Base-by-base conservation (phyloP, 2,888 invertebrate species). In the Lissonota sp. region DNA sequence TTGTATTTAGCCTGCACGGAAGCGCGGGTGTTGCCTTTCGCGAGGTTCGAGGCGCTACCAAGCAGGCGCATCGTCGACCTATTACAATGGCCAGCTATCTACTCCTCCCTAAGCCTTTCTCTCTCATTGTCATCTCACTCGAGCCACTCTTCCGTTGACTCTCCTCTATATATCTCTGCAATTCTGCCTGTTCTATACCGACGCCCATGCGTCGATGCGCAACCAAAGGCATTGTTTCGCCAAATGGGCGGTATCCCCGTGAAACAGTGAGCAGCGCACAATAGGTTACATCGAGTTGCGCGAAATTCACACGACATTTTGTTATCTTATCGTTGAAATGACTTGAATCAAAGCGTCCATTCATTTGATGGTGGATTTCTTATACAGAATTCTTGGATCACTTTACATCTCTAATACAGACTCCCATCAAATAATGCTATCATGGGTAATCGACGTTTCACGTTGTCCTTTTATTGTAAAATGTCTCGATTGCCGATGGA, bases 161-260 rank as follows among this genome's bases (percentile, higher is more conserved):
- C 37, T 46, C 57, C 14, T 12, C 66, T 66, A 39, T n/a, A 10
- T 63, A 26, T 73, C 63, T 73, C 71, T 55, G 62, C 60, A 10
- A 62, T 46, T 60, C 12, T 12, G 44, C 10, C 60, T n/a, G 63
- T 72, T 84, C 88, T 86, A n/a, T n/a, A n/a, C n/a, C 83, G 88
- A 89, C 91, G 91, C 91, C 91, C 91, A 91, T 91, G 91, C 91
- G 91, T 91, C 90, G 90, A 91, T 91, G 90, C 91, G 91, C 87
- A 58, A 66, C 64, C 44, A 82, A 89, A 53, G 53, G 88, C 87
- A 91, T 92, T 92, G 92, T 92, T 88, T 91, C 84, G 86, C 80
- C 82, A 83, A 87, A 88, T 89, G 90, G 88, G 89, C 90, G 89
- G 86, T 88, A 74, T 89, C 88, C 85, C 16, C 16, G 12, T 66